These are phyloP conservation scores for Zalophus californianus DNA, from an alignment of 2,797 vertebrate species.

Conservation along the genomic window DNA sequence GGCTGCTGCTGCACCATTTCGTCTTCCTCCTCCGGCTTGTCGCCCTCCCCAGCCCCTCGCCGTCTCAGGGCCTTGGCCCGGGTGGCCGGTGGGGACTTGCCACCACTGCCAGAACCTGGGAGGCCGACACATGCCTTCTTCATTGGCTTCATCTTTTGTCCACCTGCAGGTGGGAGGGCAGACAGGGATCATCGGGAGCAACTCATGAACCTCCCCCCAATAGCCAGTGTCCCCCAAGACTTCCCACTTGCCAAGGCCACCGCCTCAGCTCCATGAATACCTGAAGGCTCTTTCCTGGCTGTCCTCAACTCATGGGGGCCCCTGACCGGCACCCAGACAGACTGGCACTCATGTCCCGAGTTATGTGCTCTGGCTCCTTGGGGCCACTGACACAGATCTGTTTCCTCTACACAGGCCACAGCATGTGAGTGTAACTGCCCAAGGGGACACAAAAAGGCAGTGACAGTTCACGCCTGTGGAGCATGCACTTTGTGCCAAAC, in stretches of 20 bases:
- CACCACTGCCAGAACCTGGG: constrained; percentile 86
- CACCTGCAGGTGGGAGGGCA: constrained; percentile 68
- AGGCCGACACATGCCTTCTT: constrained; percentile 91
- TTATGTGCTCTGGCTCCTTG: neutral
- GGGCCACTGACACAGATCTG: neutral
- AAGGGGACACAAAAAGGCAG: neutral
- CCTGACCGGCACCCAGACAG: constrained; percentile 12
- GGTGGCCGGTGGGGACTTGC: constrained; percentile 89
- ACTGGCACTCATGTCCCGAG: constrained; percentile 12
- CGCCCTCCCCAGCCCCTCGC: constrained; percentile 77
- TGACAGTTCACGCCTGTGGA: neutral
- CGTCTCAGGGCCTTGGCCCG: constrained; percentile 91
- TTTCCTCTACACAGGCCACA: neutral
- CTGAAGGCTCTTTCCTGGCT: neutral
- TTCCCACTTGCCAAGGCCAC: neutral
- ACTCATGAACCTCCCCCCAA: neutral
- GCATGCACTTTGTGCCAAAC: neutral
- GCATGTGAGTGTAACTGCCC: neutral
- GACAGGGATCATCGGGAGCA: constrained; percentile 30
- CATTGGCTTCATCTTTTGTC: constrained; percentile 91
- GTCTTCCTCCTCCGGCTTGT: constrained; percentile 85
- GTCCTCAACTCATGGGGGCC: neutral
- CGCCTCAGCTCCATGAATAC: neutral
- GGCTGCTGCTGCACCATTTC: constrained; percentile 80
- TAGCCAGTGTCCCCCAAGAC: neutral